Base-by-base conservation (phyloP, 2,797 vertebrate species). In the Scyliorhinus canicula region DNA sequence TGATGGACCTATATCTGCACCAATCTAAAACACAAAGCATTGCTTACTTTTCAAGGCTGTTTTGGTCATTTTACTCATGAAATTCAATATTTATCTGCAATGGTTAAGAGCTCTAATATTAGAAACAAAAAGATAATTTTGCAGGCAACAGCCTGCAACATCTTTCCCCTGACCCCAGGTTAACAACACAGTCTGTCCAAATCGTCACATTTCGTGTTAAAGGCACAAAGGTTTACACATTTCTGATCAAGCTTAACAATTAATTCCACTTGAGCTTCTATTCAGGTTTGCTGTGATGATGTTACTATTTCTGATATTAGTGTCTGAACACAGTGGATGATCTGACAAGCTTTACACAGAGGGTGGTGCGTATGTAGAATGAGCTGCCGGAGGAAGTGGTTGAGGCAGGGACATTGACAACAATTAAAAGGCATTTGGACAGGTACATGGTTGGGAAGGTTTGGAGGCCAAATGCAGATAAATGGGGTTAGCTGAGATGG, bases 71-170 rank as follows among this genome's bases (percentile, higher is more conserved):
- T 52, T 12, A 71, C 67, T 71, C 28, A 31, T 52, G 67, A 93
- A 93, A 93, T 52, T 26, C 65, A 71, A 50, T 93, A 93, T 71
- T 93, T 71, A 93, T 50, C 50, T 94, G 74, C 47, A 50, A 65
- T 14, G 8, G 31, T 44, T 74, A 94, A 35, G 26, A 19, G 47
- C 31, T 93, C 44, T 47, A 71, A 71, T 71, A 35, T 71, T 31
- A 71, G 5, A 91, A 91, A 26, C 21, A n/a, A 65, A 91, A 21
- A 19, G 40, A 91, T 91, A 21, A 63, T 65, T 24, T n/a, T 26
- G 40, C 65, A 26, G n/a, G 8, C 40, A 12, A 44, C 60, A 91
- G 35, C 12, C n/a, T 44, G 19, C 60, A 91, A 24, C 65, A 65
- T 65, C 60, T 91, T 52, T n/a, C 1, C 1, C 55, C 28, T 94